Base-by-base conservation (phyloP, 2,113 vertebrate species). In the Verasper variegatus region DNA sequence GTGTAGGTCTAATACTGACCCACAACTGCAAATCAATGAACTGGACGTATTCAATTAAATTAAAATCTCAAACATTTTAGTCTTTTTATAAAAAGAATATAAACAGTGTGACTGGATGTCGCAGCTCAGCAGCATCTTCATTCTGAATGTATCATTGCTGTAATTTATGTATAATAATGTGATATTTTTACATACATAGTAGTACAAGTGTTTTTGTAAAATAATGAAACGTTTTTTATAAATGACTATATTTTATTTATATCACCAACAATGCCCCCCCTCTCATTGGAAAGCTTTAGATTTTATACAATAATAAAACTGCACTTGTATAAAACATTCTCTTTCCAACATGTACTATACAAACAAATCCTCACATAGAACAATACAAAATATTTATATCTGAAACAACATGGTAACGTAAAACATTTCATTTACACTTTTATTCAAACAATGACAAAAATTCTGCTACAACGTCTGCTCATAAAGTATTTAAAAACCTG, bases 401-500 rank as follows among this genome's bases (percentile, higher is more conserved):
- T 76, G n/a, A 71, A 62, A 76, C 68, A 64, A 59, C 15, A 23
- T 37, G 37, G 40, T 42, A 42, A 71, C 51, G 60, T 20, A 49
- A 47, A 76, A 52, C 21, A 76, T 80, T 12, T 66, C 26, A 86
- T 12, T 71, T 47, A 51, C 42, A 40, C 52, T 56, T 65, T 18
- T 67, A 15, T 68, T 49, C 49, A 61, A 63, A 58, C 51, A 78
- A 58, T 18, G 15, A 35, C 31, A 71, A 66, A 20, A 76, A 55
- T 45, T 56, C 72, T 92, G 91, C 90, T 93, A 93, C 92, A 90
- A 71, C 51, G 27, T 74, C 78, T 87, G 83, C 74, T 88, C 49
- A 21, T 54, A n/a, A 54, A 54, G 7, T 61, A 57, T 80, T 86
- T 82, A 55, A 82, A 88, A 74, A 70, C 5, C 14, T 86, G 78